These are phyloP conservation scores for Climacteris rufus DNA, from an alignment of 2,113 vertebrate genomes.

Conservation along the genomic window DNA sequence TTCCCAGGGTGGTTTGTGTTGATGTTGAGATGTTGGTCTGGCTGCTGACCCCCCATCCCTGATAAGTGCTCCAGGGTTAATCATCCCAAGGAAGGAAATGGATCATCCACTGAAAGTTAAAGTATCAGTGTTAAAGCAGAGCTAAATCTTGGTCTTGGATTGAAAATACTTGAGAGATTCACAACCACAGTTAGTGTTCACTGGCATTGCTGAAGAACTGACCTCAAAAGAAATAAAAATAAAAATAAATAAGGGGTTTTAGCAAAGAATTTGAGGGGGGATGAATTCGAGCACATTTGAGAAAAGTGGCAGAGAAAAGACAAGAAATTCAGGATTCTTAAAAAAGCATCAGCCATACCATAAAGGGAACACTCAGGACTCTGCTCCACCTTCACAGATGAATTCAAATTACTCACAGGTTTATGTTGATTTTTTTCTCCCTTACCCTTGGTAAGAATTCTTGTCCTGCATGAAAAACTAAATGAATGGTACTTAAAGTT, in stretches of 20 bases:
- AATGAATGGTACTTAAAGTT: constrained; percentile 27
- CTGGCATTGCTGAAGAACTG: background rate
- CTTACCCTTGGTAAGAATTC: background rate
- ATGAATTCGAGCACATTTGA: background rate
- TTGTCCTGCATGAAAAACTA: background rate
- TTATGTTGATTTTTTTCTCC: constrained; percentile 9
- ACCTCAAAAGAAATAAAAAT: background rate
- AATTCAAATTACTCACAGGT: background rate
- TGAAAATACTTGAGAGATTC: background rate
- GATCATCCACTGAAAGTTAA: background rate
- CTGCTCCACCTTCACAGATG: background rate
- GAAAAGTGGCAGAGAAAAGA: background rate
- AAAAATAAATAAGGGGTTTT: background rate
- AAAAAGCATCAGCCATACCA: background rate
- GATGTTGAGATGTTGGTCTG: background rate
- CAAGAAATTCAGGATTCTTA: background rate
- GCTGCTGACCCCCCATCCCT: background rate
- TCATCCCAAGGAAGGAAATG: background rate
- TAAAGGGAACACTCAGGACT: background rate
- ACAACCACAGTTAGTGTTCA: background rate
- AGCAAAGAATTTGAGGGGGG: background rate
- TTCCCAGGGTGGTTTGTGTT: background rate
- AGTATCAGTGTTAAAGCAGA: background rate
- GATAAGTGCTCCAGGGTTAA: background rate
- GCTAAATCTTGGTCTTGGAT: too few relatives aligned